These are phyloP conservation scores for Creontiades dilutus DNA, from an alignment of 2,888 invertebrate species.

Conservation along the genomic window DNA sequence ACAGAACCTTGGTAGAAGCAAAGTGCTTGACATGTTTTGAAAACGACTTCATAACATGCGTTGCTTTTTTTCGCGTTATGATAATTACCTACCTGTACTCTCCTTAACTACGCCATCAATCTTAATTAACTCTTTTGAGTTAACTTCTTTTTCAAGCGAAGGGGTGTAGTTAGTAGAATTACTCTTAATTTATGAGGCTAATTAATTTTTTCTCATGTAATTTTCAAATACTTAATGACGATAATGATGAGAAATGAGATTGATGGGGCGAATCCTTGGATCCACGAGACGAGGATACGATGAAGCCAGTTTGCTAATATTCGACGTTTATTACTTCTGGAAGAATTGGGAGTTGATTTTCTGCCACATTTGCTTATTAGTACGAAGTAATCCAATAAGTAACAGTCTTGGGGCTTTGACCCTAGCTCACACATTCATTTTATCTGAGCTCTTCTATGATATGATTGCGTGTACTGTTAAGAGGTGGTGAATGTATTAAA, in stretches of 20 bases:
- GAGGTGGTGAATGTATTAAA: no score
- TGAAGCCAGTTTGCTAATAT: no score
- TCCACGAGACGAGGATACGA: background rate
- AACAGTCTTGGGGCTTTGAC: no score
- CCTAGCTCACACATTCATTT: no score
- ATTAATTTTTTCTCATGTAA: conserved; percentile 24
- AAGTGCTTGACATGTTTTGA: background rate
- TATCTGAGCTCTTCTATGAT: no score
- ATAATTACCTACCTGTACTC: conserved; percentile 24
- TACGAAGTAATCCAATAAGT: no score
- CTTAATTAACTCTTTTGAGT: conserved; percentile 11
- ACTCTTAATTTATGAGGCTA: conserved; percentile 6
- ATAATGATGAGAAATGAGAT: conserved; percentile 6
- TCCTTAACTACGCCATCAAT: conserved; percentile 11
- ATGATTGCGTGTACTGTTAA: no score
- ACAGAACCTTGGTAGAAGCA: background rate
- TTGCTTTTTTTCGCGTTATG: background rate
- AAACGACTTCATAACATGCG: background rate
- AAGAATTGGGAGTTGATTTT: no score
- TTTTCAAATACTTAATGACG: background rate
- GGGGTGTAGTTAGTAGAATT: background rate
- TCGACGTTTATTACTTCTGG: no score
- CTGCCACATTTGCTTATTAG: no score
- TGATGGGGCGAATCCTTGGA: background rate
- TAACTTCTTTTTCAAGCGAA: conserved; percentile 25